Base-by-base conservation (phyloP, 2,888 invertebrate genomes). In the Agrochola macilenta region DNA sequence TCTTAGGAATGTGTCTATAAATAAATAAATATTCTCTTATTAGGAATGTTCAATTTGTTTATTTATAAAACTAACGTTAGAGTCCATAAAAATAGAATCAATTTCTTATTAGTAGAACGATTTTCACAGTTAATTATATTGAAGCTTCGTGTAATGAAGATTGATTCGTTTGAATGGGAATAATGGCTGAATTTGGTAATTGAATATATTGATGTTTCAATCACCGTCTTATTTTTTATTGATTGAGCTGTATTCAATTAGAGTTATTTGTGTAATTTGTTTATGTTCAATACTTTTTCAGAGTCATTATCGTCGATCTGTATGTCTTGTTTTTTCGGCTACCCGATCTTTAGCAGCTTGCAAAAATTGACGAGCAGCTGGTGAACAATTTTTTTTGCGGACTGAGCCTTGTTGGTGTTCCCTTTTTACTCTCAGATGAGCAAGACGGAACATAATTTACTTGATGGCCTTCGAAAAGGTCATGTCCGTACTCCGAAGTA, bases 1-100 rank as follows among this genome's bases (percentile, higher is more conserved):
- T 74, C 65, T 60, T 17, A 66, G 78, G 85, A 84, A 80, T 79
- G 73, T 78, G 43, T 43, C 43, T 43, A 43, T 43, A 43, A 9
- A 43, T 43, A 43, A 43, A 43, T 43, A 43, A 43, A 43, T 43
- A 43, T 43, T 43, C 43, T 43, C 43, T 43, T 43, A 43, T 11
- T 43, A 43, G 43, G 85, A 83, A 80, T 79, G 73, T 78, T 83
- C 79, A 83, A 86, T 80, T 35, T 85, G 90, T 91, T 90, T 92
- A 85, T 90, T 90, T 90, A 85, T 72, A 75, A 81, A 78, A 88
- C 88, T 90, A 91, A 90, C 83, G 84, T 78, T 86, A 87, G 81
- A 82, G 83, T 72, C 84, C 78, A 87, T 92, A 90, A 91, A 91
- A 85, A 88, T 88, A 79, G 86, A 89, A 87, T 77, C 83, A 77